These are phyloP conservation scores for Lithodes maja DNA, from an alignment of 2,888 invertebrate genomes.

Conservation along the genomic window DNA sequence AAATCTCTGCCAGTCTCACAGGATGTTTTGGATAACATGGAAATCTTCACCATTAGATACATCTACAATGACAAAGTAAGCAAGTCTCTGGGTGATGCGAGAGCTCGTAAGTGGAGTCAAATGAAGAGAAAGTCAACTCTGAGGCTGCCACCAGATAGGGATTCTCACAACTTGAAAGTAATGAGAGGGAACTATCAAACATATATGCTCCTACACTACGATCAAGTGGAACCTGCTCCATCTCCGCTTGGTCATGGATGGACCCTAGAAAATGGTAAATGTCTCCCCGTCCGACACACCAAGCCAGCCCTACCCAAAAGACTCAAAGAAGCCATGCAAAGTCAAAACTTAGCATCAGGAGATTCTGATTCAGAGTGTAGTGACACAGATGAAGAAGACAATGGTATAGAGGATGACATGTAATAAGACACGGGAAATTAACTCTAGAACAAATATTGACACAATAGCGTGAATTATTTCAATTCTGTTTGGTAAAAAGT, in stretches of 20 bases:
- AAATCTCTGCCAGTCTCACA: not conserved
- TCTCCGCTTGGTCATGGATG: no score
- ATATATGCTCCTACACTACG: not conserved
- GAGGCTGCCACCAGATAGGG: constrained; percentile 6
- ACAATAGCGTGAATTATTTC: not conserved
- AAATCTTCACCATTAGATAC: not conserved
- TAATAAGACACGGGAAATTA: no score
- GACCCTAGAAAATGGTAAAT: no score
- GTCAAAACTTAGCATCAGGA: not conserved
- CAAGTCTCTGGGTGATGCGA: not conserved
- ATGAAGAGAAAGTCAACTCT: not conserved
- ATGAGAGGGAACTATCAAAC: not conserved
- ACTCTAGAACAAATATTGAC: no score
- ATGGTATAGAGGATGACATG: not conserved
- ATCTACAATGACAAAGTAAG: not conserved
- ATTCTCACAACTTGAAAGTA: constrained; percentile 9
- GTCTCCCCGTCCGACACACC: not conserved
- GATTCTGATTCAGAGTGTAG: constrained; percentile 4
- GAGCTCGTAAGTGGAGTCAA: not conserved
- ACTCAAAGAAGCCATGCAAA: constrained; percentile 1
- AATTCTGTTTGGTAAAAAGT: constrained; percentile 4
- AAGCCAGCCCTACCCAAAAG: constrained; percentile 1
- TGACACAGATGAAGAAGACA: constrained; percentile 1
- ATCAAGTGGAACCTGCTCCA: no score
- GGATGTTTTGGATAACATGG: not conserved